Evolutionary conservation across 2,888 invertebrate genomes (phyloP), one percentile per base, ranked within the genome.

Genomic region (Blastobasis lacticolella): DNA sequence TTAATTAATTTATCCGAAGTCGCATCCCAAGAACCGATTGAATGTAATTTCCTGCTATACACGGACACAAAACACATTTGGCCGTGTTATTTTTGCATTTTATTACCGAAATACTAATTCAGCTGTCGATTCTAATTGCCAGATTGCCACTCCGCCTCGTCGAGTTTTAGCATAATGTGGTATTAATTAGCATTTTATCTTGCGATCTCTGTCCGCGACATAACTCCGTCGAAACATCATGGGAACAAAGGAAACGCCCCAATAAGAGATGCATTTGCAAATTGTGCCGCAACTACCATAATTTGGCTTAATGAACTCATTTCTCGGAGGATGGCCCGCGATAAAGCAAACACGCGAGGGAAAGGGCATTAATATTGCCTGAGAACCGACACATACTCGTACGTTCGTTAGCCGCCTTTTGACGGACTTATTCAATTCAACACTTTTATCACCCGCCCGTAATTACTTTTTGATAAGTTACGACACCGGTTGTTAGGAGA

Each of bases 281-380:
- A 81, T 76, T 73, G 67, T 73, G 57, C 57, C 57, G 52, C 69
- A 77, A 78, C 71, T 64, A 73, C 75, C 66, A 71, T 77, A 81
- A 81, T 81, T 81, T 78, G 63, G 64, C 55, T 58, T 79, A 80
- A 81, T 76, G 75, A 75, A 71, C 70, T 68, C 64, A 64, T 64
- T 74, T 70, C 65, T 55, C 66, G 63, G 67, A 71, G 51, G 51
- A 48, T 69, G 64, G 62, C 60, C 54, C 58, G 61, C 65, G 69
- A 73, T 73, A 72, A 61, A 64, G 63, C 58, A 60, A 66, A 64
- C 79, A 78, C 73, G 75, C 73, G 69, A 78, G 66, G 68, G 59
- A 52, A 60, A 64, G 57, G 63, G 58, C 60, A 51, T 45, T 54
- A 60, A 50, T 56, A 51, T 45, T 52, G 56, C 60, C 62, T 68